Evolutionary conservation across 2,888 invertebrate species (phyloP).

Genomic region (Hartigia nigra): DNA sequence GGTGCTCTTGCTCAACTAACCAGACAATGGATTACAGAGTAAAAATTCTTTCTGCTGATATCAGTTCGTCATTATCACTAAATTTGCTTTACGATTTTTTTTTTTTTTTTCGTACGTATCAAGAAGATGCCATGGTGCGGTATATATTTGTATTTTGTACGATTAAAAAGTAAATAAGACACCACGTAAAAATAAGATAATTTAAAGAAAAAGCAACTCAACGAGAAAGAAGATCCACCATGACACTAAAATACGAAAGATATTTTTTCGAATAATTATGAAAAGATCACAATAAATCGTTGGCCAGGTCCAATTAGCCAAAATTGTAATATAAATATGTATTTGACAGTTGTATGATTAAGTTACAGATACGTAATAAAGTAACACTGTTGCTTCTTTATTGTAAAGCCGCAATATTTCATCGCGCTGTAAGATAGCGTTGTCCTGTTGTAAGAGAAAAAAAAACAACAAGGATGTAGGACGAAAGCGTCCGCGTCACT

Average conservation of each 20-base stretch:
- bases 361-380: slow-evolving; percentile 53
- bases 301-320: slow-evolving; percentile 12
- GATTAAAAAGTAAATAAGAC: not conserved
- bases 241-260: not conserved
- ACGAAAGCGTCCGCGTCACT: slow-evolving; percentile 3
- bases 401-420: not conserved
- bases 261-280: not conserved
- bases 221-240: not conserved
- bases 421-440: not conserved
- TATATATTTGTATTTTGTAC: not conserved
- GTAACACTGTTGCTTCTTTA: slow-evolving; percentile 47
- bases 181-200: not conserved
- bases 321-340: slow-evolving; percentile 49
- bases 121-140: not conserved
- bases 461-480: no score
- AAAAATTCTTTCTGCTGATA: not conserved
- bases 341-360: slow-evolving; percentile 47
- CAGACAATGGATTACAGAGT: not conserved
- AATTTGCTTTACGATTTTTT: not conserved
- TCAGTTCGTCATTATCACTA: not conserved
- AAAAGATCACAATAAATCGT: not conserved
- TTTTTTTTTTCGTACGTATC: not conserved
- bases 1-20: not conserved
- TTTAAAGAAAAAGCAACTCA: no score
- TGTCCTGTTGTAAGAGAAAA: not conserved